Base-by-base conservation (phyloP, 2,888 invertebrate genomes). In the Chromoteleia sp. region DNA sequence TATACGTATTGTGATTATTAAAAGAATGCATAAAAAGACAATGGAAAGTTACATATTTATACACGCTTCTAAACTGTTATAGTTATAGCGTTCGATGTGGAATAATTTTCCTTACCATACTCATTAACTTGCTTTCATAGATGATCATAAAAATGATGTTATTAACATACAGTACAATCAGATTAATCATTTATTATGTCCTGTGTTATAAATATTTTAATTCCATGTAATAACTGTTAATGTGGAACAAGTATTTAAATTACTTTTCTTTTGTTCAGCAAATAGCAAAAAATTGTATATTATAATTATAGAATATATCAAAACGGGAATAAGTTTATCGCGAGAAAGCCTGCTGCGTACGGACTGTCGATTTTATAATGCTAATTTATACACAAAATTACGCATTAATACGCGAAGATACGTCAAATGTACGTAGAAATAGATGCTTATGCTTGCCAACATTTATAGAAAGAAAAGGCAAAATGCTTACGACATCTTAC, bases 331-430 rank as follows among this genome's bases (percentile, higher is more conserved):
- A 68, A 68, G 50, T 65, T 59, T 68, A 67, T 52, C 56, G 63
- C 74, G 50, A 56, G 50, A 59, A 58, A 59, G 45, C 6, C 36
- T 25, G 21, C 36, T 45, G 17, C 56, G 25, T 21, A 17, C 41
- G 15, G 15, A 33, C 33, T 30, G 45, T 43, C 21, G 14, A 19
- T 65, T 67, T 75, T 75, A 58, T 45, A 41, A 67, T 67, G 75
- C 58, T 75, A 75, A 75, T 75, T 67, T 67, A 75, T 75, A 67
- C 75, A 75, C 65, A 75, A 75, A 65, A 65, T 41, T 36, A 65
- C 29, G 65, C 39, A 75, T 75, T 75, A 75, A 75, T 63, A 74
- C 65, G 65, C 65, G 65, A 36, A 65, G 65, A 65, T 67, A 75
- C 43, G 45, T 43, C 67, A 67, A 65, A 73, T 45, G 10, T 15